Base-by-base conservation (phyloP, 2,113 vertebrate genomes). In the Corythornis vintsioides region DNA sequence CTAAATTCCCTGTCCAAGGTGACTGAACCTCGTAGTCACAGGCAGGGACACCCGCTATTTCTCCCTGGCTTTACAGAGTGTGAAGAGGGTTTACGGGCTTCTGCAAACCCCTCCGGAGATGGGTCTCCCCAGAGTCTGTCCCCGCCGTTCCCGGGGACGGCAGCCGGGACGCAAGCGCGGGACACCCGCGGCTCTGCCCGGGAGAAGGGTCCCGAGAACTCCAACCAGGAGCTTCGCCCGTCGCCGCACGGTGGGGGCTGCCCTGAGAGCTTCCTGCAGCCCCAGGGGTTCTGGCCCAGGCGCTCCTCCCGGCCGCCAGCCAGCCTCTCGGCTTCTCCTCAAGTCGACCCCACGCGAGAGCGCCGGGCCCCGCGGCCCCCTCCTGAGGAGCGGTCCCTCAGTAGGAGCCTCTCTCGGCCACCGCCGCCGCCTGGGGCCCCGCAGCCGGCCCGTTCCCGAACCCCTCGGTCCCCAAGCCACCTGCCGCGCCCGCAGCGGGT, bases 21-120 rank as follows among this genome's bases (percentile, higher is more conserved):
- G 89, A 88, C 43, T 35, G 43, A 66, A 24, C 24, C 75, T 3
- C 8, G 15, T 11, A n/a, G 70, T 8, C 35, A 0, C 52, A 2
- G 43, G 16, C 26, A 16, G 28, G 28, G 42, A 52, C 9, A 22
- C 74, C 9, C 9, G 65, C 22, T 26, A 71, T 1, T 22, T 29
- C 24, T 16, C 86, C 17, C n/a, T 33, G 4, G 59, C 53, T 35
- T 1, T 2, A 14, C 33, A 0, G 26, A 7, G 13, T 2, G 1
- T 24, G 1, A 0, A 5, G 33, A 1, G 20, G 12, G 25, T 4
- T 15, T 2, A 5, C 8, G 24, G 57, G 20, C 53, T 63, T 6
- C 10, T 1, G 56, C 88, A 13, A 25, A 26, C 9, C 47, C 52
- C 48, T 9, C 1, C 9, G 14, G 16, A 33, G 3, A 9, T 26